Base-by-base conservation (phyloP, 2,888 invertebrate genomes). In the Noctua fimbriata region DNA sequence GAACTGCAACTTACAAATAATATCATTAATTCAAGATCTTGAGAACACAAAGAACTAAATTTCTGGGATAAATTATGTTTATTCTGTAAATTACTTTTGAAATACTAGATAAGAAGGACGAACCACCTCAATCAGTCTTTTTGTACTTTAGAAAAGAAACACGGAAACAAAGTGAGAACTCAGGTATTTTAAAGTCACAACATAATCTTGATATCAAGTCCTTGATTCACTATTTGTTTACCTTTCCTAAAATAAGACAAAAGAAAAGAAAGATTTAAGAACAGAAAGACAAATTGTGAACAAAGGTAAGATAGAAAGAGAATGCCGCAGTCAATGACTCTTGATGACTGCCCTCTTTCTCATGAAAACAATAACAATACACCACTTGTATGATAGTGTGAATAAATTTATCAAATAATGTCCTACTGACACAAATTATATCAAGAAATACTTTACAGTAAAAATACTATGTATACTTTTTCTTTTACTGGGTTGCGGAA, bases 361-460 rank as follows among this genome's bases (percentile, higher is more conserved):
- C 89, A 88, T 52, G 69, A 73, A 69, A 77, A 89, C 88, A 88
- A 88, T 79, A 88, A 89, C 80, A 85, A 87, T 69, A 76, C 71
- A 32, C 18, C 28, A 60, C 18, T 82, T 58, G 52, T 69, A 52
- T 73, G 88, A 87, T 84, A 85, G 74, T 41, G 69, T 66, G 71
- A 49, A 69, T 71, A 66, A 44, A 80, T 75, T 87, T 89, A 89
- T 88, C 88, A 83, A 83, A 79, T 69, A 70, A 76, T 78, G 84
- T 16, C 79, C 86, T 69, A 88, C 81, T 88, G 75, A 83, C 89
- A 83, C 77, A 55, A 79, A 85, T 81, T 14, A 5, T n/a, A 69
- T 24, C 9, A 52, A 69, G 52, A 83, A 70, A 58, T 41, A 47
- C 18, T 52, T 28, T 32, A 47, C 21, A 78, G 21, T n/a, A 4